Evolutionary conservation across 2,888 invertebrate species (phyloP).

Genomic region (Mythimna impura): DNA sequence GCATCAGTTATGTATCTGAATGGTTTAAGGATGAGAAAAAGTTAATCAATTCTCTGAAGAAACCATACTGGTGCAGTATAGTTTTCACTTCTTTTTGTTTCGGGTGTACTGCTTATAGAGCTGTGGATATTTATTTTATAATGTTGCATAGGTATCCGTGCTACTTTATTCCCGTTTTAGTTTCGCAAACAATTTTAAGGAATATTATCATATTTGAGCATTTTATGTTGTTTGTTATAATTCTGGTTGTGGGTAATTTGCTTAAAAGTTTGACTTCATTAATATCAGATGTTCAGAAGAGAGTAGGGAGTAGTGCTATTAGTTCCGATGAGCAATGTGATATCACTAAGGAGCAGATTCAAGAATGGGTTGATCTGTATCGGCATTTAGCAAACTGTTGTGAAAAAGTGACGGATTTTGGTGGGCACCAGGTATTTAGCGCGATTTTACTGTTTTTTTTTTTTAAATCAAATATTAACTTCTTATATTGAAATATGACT

Average conservation of each 20-base stretch:
- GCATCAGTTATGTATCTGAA: conserved; percentile 1
- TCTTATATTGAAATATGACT: not conserved
- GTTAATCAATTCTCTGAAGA: not conserved
- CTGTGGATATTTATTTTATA: not conserved
- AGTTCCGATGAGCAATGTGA: not conserved
- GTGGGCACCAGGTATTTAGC: not conserved
- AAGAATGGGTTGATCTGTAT: conserved; percentile 9
- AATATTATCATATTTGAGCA: not conserved
- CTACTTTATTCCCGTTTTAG: not conserved
- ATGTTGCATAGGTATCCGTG: not conserved
- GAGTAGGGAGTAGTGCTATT: not conserved
- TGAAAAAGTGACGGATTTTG: not conserved
- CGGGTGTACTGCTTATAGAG: not conserved
- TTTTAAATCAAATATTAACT: not conserved
- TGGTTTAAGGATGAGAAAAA: conserved; percentile 8
- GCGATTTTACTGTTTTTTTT: not conserved
- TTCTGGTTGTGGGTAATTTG: conserved; percentile 4
- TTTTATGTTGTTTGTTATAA: not conserved
- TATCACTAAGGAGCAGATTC: conserved; percentile 2
- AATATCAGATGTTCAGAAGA: not conserved
- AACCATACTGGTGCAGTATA: conserved; percentile 10
- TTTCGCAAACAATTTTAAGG: conserved; percentile 7
- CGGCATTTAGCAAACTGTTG: conserved; percentile 3
- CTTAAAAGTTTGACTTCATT: not conserved
- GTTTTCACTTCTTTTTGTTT: not conserved